These are phyloP conservation scores for Drosophila pruinosa DNA, from an alignment of 1,140 invertebrate species.

Conservation along the genomic window DNA sequence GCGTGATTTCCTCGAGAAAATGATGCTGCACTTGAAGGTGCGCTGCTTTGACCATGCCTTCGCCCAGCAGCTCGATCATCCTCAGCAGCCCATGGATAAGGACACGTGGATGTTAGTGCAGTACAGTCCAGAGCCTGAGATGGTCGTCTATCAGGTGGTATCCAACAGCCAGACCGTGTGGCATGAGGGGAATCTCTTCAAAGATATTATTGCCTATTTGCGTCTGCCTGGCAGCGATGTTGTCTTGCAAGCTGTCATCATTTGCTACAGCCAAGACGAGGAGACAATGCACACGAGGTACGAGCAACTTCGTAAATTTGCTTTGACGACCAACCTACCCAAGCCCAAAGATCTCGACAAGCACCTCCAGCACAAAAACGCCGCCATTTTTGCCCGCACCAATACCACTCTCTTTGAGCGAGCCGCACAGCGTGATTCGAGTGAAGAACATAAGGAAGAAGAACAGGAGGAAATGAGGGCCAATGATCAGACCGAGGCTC, in stretches of 20 bases:
- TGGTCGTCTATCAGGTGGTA: conserved; percentile 60
- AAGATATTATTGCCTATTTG: conserved; percentile 67
- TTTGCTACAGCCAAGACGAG: conserved; percentile 45
- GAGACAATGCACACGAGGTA: conserved; percentile 31
- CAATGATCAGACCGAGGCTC: conserved; percentile 45
- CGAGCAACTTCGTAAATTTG: conserved; percentile 38
- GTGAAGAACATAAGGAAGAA: conserved; percentile 50
- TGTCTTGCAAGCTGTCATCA: conserved; percentile 60
- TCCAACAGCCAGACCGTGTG: conserved; percentile 54
- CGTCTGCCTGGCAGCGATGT: conserved; percentile 42
- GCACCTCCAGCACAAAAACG: conserved; percentile 13
- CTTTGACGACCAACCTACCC: conserved; percentile 47
- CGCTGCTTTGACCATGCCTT: conserved; percentile 61
- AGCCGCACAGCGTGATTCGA: conserved; percentile 48
- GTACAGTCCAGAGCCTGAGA: conserved; percentile 64
- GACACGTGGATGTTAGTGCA: conserved; percentile 66
- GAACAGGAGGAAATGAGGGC: conserved; percentile 40
- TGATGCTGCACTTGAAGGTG: conserved; percentile 56
- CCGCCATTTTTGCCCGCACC: conserved; percentile 47
- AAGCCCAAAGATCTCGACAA: conserved; percentile 27
- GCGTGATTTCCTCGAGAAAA: conserved; percentile 61
- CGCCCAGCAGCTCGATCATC: conserved; percentile 37
- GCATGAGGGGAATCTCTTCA: conserved; percentile 57
- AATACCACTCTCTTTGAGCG: conserved; percentile 46
- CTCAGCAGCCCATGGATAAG: conserved; percentile 31